phyloP scores from a whole-genome alignment of 2,888 invertebrate species.

The Eupithecia subfuscata region DNA sequence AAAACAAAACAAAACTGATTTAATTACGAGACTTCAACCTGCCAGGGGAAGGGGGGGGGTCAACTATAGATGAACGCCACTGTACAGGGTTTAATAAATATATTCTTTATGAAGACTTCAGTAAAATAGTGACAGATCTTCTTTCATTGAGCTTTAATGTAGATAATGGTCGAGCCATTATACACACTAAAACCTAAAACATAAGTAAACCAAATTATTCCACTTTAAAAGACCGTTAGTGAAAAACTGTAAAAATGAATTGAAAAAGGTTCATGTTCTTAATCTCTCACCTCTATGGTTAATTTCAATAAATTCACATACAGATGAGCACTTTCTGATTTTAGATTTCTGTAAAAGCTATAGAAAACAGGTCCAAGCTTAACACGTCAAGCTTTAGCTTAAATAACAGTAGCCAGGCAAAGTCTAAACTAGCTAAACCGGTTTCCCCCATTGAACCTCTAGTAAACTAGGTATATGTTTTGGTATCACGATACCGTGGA shows the following conservation, averaged over 20 bases:
- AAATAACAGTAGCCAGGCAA: not conserved
- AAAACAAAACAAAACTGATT: too few relatives aligned
- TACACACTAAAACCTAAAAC: too few relatives aligned
- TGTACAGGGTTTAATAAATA: too few relatives aligned
- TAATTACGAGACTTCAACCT: too few relatives aligned
- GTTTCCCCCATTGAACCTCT: not conserved
- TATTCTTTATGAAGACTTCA: too few relatives aligned
- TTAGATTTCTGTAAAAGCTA: not conserved
- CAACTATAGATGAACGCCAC: too few relatives aligned
- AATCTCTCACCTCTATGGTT: not conserved
- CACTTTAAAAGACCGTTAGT: not conserved
- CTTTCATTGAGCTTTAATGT: too few relatives aligned
- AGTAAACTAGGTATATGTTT: not conserved
- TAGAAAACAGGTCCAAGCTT: not conserved
- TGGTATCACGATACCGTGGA: not conserved
- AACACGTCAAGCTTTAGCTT: not conserved
- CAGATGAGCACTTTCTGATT: not conserved
- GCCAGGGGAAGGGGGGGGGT: too few relatives aligned
- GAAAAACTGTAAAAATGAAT: not conserved
- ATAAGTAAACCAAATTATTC: not conserved
- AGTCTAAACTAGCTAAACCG: not conserved
- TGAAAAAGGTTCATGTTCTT: not conserved
- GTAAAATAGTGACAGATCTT: too few relatives aligned
- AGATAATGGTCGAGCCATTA: too few relatives aligned
- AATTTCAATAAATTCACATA: not conserved